Conservation (phyloP, 2,888 invertebrate species). For the Pemphredon lugubris region DNA sequence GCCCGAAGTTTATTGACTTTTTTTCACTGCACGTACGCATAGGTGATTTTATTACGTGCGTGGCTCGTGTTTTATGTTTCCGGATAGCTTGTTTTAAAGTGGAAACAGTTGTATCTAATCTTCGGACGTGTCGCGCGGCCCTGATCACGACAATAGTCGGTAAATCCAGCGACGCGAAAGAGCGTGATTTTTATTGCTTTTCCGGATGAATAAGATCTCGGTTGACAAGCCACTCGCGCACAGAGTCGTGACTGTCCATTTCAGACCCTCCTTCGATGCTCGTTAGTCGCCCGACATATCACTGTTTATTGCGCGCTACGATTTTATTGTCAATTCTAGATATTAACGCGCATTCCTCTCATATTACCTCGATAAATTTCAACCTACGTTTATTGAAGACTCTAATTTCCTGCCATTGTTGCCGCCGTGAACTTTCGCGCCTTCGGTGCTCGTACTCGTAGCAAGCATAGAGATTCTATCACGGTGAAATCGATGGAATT, state of each 20-base stretch:
- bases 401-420: too few relatives aligned
- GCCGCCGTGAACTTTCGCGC: too few relatives aligned
- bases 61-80: too few relatives aligned
- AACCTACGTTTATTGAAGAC: too few relatives aligned
- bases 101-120: neutral
- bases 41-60: too few relatives aligned
- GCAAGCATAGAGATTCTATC: too few relatives aligned
- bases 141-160: slow-evolving; percentile 25
- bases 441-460: too few relatives aligned
- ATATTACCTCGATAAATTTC: neutral
- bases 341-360: neutral
- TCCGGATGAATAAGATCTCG: neutral
- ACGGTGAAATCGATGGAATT: too few relatives aligned
- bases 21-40: too few relatives aligned
- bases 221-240: slow-evolving; percentile 1
- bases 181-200: slow-evolving; percentile 3
- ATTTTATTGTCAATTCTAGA: neutral
- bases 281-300: slow-evolving; percentile 1
- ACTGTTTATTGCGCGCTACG: neutral
- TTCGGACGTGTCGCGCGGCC: neutral
- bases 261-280: neutral
- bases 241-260: neutral
- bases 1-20: too few relatives aligned
- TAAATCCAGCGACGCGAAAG: slow-evolving; percentile 26
- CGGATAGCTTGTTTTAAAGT: neutral